Evolutionary conservation across 2,797 vertebrate genomes (phyloP).

Genomic region (Xenopus petersii): DNA sequence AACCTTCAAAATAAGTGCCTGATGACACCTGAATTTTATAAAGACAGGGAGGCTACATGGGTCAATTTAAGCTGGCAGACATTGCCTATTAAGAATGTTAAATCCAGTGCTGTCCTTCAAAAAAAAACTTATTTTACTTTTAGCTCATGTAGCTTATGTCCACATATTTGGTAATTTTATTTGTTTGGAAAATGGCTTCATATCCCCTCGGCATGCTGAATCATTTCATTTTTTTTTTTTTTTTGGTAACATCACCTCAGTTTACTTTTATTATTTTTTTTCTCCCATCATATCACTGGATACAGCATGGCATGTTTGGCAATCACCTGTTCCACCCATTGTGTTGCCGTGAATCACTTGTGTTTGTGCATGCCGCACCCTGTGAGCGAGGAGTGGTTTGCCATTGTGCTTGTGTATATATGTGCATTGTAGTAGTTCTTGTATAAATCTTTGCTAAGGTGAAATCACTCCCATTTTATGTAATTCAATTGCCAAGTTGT

Average conservation of each 20-base stretch:
- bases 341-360: background rate
- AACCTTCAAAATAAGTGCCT: no score
- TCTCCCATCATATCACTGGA: conserved; percentile 35
- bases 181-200: background rate
- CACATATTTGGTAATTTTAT: no score
- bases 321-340: background rate
- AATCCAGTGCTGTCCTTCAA: no score
- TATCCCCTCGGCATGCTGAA: conserved; percentile 45
- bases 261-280: conserved; percentile 19
- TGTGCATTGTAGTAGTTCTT: background rate
- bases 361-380: conserved; percentile 24
- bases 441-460: background rate
- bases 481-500: no score
- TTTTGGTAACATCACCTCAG: conserved; percentile 48
- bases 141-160: no score
- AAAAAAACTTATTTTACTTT: no score
- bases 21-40: no score
- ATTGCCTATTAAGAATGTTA: no score
- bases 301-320: conserved; percentile 58
- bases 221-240: conserved; percentile 36
- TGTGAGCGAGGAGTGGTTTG: background rate
- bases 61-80: no score
- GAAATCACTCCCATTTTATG: background rate
- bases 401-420: background rate
- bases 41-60: no score